A percentile compares a stretch with the other conserved stretches of the same genome.
phyloP scores from a whole-genome alignment of 2,888 invertebrate species.

The Balanococcus diminutus region DNA sequence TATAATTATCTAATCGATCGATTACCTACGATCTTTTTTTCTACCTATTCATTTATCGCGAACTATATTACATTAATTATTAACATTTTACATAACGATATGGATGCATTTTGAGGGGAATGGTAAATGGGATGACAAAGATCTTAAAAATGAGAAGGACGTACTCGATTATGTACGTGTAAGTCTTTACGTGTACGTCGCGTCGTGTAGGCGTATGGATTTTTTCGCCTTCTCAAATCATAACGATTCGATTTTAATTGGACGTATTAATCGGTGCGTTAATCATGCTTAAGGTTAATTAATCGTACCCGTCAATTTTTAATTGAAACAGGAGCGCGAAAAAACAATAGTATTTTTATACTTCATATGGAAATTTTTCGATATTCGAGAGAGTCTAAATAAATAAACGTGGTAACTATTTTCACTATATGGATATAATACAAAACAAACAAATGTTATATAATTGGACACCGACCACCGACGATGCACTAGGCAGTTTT shows the following conservation, averaged over 20 bases:
- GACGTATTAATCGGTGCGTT: conserved; percentile 10
- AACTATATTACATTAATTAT: not conserved
- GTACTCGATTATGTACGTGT: not conserved
- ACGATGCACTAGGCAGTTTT: not conserved
- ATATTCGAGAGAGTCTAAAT: not conserved
- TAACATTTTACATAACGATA: not conserved
- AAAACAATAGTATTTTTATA: not conserved
- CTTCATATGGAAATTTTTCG: not conserved
- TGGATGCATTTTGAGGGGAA: not conserved
- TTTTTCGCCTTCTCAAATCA: not conserved
- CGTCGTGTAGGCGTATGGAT: not conserved
- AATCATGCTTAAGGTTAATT: conserved; percentile 36
- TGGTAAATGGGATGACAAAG: not conserved
- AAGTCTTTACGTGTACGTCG: not conserved
- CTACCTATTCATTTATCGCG: conserved; percentile 3
- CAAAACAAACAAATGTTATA: not conserved
- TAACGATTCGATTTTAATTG: conserved; percentile 22
- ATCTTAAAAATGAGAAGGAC: not conserved
- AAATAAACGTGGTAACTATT: not conserved
- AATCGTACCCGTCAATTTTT: conserved; percentile 19
- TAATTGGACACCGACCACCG: not conserved
- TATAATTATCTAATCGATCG: not conserved
- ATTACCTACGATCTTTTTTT: not conserved
- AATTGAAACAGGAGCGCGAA: conserved; percentile 18
- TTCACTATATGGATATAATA: not conserved